Evolutionary conservation across 2,797 vertebrate genomes (phyloP).

Genomic region (Xenentodon cancila): DNA sequence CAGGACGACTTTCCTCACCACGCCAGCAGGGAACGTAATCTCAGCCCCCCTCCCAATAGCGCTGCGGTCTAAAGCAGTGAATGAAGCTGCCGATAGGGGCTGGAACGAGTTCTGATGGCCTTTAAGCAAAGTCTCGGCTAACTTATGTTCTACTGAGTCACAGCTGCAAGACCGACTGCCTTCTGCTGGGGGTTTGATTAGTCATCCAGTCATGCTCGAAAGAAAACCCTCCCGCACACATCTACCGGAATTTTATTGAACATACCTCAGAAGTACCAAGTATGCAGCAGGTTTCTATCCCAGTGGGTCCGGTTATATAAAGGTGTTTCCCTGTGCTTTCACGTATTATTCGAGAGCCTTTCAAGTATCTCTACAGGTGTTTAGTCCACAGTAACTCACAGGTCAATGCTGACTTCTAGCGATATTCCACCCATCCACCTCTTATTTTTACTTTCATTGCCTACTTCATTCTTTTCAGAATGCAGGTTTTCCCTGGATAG

Average conservation of each 20-base stretch:
- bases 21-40: conserved; percentile 53
- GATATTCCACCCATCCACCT: too few species aligned
- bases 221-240: conserved; percentile 18
- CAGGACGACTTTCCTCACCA: conserved; percentile 51
- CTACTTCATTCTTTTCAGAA: too few species aligned
- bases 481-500: too few species aligned
- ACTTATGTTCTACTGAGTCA: conserved; percentile 61
- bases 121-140: conserved; percentile 49
- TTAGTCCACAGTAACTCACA: too few species aligned
- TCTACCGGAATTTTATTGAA: conserved; percentile 22
- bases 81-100: conserved; percentile 46
- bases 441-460: too few species aligned
- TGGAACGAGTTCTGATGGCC: conserved; percentile 53
- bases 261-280: conserved; percentile 14
- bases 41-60: conserved; percentile 53
- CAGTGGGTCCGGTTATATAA: neutral
- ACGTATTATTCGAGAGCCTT: neutral
- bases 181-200: conserved; percentile 38
- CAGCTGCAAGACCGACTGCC: conserved; percentile 48
- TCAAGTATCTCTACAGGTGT: too few species aligned
- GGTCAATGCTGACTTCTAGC: too few species aligned
- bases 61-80: conserved; percentile 44
- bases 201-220: conserved; percentile 42
- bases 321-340: neutral
- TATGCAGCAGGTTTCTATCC: neutral